Evolutionary conservation across 2,797 vertebrate genomes (phyloP).

Genomic region (Typhlichthys eigenmanni): DNA sequence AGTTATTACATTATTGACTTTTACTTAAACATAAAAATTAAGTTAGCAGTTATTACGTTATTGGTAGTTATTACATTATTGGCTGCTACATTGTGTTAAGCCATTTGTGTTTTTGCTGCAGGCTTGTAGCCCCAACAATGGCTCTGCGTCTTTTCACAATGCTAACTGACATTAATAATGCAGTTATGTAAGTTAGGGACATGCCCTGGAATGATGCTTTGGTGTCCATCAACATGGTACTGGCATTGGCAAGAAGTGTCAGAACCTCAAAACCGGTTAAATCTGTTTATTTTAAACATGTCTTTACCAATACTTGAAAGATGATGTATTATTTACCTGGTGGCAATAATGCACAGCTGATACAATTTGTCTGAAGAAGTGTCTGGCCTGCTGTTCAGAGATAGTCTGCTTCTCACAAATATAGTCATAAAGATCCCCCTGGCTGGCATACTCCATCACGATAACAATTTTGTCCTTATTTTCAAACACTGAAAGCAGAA

Average conservation of each 20-base stretch:
- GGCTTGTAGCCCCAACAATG: conserved; percentile 54
- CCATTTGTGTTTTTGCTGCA: conserved; percentile 31
- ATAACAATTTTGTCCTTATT: conserved; percentile 98
- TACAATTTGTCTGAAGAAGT: conserved; percentile 94
- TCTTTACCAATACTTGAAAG: not conserved
- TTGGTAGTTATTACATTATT: conserved; percentile 39
- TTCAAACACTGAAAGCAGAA: conserved; percentile 86
- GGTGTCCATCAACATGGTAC: too few species aligned
- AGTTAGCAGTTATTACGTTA: too few species aligned
- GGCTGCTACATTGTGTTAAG: conserved; percentile 49
- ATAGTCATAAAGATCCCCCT: conserved; percentile 93
- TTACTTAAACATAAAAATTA: too few species aligned
- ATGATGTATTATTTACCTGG: conserved; percentile 70
- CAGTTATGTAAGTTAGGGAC: conserved; percentile 65
- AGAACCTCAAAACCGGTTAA: not conserved
- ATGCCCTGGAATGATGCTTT: conserved; percentile 17
- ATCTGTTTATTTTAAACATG: not conserved
- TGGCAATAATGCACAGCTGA: conserved; percentile 95
- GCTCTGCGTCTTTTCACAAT: conserved; percentile 46
- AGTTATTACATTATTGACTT: too few species aligned
- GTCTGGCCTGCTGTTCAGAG: conserved; percentile 83
- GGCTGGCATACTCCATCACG: conserved; percentile 96
- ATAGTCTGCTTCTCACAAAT: conserved; percentile 86
- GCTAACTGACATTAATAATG: conserved; percentile 56
- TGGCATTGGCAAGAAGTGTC: too few species aligned